phyloP scores from a whole-genome alignment of 2,113 vertebrate species.

The Channa maculata region DNA sequence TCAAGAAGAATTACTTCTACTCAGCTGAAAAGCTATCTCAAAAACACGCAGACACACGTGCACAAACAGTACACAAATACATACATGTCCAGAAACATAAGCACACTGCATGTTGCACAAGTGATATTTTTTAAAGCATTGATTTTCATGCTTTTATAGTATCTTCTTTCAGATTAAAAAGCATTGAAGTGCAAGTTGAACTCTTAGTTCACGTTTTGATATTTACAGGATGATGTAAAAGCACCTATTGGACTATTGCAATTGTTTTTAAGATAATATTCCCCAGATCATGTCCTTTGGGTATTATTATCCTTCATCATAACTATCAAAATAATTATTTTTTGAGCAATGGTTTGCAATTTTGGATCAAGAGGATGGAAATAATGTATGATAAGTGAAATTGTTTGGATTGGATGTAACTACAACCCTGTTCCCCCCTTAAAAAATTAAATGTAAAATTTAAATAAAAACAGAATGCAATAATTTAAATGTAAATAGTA shows the following conservation, averaged over 20 bases:
- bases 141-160: conserved; percentile 33
- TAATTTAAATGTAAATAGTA: no score
- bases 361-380: neutral
- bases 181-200: no score
- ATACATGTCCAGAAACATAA: conserved; percentile 2
- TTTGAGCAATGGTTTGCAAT: conserved; percentile 5
- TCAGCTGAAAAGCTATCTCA: conserved; percentile 50
- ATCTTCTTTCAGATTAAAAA: conserved; percentile 12
- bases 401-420: conserved; percentile 27
- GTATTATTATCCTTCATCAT: conserved; percentile 19
- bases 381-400: neutral
- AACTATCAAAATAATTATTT: conserved; percentile 35
- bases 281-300: neutral
- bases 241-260: neutral
- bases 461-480: no score
- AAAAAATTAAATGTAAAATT: no score
- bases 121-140: neutral
- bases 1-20: conserved; percentile 73
- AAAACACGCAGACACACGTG: conserved; percentile 27
- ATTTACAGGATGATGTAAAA: neutral
- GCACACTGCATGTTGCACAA: neutral
- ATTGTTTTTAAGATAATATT: conserved; percentile 11
- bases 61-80: neutral
- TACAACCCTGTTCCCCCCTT: neutral
- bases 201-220: conserved; percentile 1